phyloP scores from a whole-genome alignment of 2,113 vertebrate genomes.

The Chroicocephalus ridibundus region DNA sequence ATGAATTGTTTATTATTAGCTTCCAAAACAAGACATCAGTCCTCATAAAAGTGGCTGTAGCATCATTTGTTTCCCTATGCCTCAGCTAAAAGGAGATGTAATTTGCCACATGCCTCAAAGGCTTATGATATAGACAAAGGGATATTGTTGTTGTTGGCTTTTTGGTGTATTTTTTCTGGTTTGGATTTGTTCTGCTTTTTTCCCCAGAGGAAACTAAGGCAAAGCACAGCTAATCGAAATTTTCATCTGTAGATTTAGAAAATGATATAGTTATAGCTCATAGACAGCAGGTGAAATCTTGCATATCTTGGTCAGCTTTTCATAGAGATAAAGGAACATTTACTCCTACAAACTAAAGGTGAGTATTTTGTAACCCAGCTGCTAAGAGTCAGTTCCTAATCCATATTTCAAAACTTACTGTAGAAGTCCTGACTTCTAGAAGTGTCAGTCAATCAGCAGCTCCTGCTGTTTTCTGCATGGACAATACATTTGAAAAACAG shows the following conservation, averaged over 20 bases:
- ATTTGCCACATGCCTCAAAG: background rate
- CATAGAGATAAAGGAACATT: background rate
- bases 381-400: background rate
- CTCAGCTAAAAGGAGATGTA: constrained; percentile 13
- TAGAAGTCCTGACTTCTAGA: background rate
- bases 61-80: background rate
- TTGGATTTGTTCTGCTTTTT: background rate
- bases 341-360: background rate
- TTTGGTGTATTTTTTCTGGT: background rate
- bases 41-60: background rate
- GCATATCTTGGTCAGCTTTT: background rate
- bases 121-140: background rate
- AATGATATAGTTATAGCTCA: background rate
- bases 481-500: background rate
- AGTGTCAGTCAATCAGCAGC: background rate
- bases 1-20: background rate
- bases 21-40: constrained; percentile 14
- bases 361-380: background rate
- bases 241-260: background rate
- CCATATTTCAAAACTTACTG: background rate
- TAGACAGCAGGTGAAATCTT: background rate
- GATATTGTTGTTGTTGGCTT: background rate
- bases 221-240: background rate
- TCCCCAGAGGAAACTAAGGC: background rate
- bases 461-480: background rate